These are phyloP conservation scores for Aphelocoma californica DNA, from an alignment of 2,797 vertebrate species.

Conservation along the genomic window DNA sequence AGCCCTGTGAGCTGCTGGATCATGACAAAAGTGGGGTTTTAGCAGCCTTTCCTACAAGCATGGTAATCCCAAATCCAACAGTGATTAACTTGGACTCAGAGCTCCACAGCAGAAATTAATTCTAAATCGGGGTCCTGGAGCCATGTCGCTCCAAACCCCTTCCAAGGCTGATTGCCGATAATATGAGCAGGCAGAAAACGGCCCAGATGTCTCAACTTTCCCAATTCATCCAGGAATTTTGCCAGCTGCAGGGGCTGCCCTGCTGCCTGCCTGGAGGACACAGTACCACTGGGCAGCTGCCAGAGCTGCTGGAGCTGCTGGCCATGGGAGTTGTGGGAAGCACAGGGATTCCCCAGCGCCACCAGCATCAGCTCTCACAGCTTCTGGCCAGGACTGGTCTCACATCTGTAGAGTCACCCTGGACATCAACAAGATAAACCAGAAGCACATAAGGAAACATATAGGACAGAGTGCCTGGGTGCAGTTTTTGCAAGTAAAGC, in stretches of 20 bases:
- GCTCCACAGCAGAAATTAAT: conserved; percentile 52
- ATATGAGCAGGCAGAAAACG: background rate
- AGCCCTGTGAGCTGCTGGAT: conserved; percentile 47
- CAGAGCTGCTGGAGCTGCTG: rapidly evolving
- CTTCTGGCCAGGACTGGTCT: background rate
- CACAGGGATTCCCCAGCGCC: background rate
- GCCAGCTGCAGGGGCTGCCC: background rate
- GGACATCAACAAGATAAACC: background rate
- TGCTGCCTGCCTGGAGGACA: background rate
- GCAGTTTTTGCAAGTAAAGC: background rate
- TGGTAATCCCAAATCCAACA: conserved; percentile 61
- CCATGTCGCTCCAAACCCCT: conserved; percentile 12
- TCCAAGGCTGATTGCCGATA: background rate
- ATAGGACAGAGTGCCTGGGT: background rate
- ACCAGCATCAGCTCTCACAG: rapidly evolving
- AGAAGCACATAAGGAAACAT: background rate
- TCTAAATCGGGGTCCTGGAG: conserved; percentile 39
- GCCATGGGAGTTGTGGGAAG: rapidly evolving
- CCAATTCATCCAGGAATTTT: background rate
- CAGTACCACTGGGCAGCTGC: background rate
- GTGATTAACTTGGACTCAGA: conserved; percentile 50
- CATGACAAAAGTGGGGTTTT: conserved; percentile 42
- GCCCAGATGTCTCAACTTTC: background rate
- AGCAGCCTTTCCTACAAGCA: conserved; percentile 41
- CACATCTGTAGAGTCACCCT: background rate